A percentile compares a stretch with the other conserved stretches of the same genome.
Evolutionary conservation across 1,140 invertebrate genomes (phyloP).

Genomic region (Caenorhabditis tropicalis): DNA sequence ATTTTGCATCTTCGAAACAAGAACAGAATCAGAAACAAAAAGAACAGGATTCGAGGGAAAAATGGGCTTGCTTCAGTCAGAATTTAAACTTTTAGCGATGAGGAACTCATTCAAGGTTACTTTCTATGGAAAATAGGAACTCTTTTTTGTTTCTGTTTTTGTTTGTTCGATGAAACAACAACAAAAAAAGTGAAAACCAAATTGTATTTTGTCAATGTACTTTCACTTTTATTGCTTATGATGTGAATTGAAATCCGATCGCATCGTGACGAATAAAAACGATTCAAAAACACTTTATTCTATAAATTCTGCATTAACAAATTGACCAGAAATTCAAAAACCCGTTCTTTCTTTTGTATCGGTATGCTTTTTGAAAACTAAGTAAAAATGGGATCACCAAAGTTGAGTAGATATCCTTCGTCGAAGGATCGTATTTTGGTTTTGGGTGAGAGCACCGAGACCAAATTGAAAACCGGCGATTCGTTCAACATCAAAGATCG

Average conservation of each 20-base stretch:
- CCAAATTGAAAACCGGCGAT: constrained; percentile 10
- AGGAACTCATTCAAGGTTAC: too few relatives aligned
- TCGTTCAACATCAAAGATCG: constrained; percentile 6
- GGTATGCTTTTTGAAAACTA: not conserved
- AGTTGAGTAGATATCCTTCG: constrained; percentile 9
- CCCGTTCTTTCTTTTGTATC: not conserved
- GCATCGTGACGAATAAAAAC: not conserved
- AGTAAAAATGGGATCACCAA: not conserved
- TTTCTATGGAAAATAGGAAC: too few relatives aligned
- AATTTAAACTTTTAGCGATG: too few relatives aligned
- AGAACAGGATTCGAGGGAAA: too few relatives aligned
- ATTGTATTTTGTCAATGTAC: not conserved
- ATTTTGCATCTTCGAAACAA: not conserved
- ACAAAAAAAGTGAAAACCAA: not conserved
- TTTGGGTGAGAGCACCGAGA: constrained; percentile 1
- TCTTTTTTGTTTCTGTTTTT: not conserved
- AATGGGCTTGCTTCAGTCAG: too few relatives aligned
- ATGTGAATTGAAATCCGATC: not conserved
- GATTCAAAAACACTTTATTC: not conserved
- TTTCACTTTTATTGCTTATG: not conserved
- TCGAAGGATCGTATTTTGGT: constrained; percentile 21
- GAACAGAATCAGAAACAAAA: not conserved
- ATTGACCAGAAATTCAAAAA: not conserved
- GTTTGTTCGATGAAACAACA: not conserved
- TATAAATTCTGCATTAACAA: not conserved